Evolutionary conservation across 2,113 vertebrate species (phyloP), one percentile per base, ranked within the genome.

Genomic region (Hiodon alosoides): DNA sequence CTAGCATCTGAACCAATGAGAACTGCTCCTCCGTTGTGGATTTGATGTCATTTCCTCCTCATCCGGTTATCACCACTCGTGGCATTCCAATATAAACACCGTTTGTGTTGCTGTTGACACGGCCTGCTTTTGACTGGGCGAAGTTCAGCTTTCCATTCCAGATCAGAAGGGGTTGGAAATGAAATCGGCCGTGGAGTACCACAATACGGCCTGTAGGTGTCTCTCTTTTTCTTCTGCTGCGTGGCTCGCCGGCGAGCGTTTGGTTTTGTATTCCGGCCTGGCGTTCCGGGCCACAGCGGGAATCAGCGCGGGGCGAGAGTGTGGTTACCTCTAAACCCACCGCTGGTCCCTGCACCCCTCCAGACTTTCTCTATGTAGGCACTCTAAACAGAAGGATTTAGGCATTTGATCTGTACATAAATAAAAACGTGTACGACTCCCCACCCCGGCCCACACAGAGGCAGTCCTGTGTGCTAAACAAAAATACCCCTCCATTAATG

Each of bases 211-310:
- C 90, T 83, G 83, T 87, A 81, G 90, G 87, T 90, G 90, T 91
- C 90, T 85, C 89, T 92, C 90, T 91, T 91, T 90, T 90, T 89
- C 90, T 92, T 90, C 78, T 82, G 64, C 83, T 89, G 80, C 71
- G 55, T 48, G 17, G 50, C 74, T 77, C 10, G 6, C 16, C 67
- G 46, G 69, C 55, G 71, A 57, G 67, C 51, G 47, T 68, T 52
- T 53, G 69, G 52, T 71, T 11, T 53, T 65, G 69, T 8, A 57
- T 65, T 66, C 65, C 67, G 52, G 69, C 50, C 64, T 83, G 70
- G 71, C 68, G 9, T 57, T 72, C 66, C 50, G 67, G 71, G 59
- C 75, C 68, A 58, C 51, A 51, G 66, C 74, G 76, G n/a, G 77
- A 66, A 50, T 77, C 69, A 68, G 66, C 68, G 67, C 54, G 50